Evolutionary conservation across 2,797 vertebrate genomes (phyloP).

Genomic region (Hozukius guyotensis): DNA sequence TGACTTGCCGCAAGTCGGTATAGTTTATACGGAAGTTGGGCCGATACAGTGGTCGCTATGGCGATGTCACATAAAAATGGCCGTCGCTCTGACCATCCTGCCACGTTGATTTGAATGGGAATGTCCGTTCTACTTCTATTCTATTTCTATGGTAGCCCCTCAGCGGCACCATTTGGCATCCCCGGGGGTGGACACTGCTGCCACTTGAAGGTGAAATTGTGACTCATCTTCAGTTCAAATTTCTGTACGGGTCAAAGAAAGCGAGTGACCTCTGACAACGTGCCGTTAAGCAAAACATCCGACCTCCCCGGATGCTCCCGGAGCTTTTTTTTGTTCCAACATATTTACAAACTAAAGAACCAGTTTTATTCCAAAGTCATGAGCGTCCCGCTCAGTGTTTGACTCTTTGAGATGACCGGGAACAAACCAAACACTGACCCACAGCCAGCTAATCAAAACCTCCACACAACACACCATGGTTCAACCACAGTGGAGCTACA

Average conservation of each 20-base stretch:
- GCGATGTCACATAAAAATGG: too few species aligned
- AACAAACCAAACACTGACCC: background rate
- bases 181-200: background rate
- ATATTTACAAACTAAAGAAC: constrained; percentile 39
- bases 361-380: background rate
- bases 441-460: background rate
- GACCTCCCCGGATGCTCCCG: background rate
- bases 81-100: too few species aligned
- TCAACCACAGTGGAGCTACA: constrained; percentile 40
- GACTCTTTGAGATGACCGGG: background rate
- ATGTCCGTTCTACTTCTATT: too few species aligned
- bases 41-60: too few species aligned
- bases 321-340: constrained; percentile 2
- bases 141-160: background rate
- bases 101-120: too few species aligned
- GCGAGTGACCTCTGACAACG: background rate
- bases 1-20: too few species aligned
- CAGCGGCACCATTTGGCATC: constrained; percentile 1
- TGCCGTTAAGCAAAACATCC: background rate
- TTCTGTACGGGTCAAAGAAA: background rate
- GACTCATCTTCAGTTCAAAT: background rate
- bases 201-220: background rate
- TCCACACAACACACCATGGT: constrained; percentile 17
- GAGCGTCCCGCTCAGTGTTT: background rate
- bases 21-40: too few species aligned